Conservation (phyloP, 2,888 invertebrate genomes). For the Exephanes ischioxanthus region DNA sequence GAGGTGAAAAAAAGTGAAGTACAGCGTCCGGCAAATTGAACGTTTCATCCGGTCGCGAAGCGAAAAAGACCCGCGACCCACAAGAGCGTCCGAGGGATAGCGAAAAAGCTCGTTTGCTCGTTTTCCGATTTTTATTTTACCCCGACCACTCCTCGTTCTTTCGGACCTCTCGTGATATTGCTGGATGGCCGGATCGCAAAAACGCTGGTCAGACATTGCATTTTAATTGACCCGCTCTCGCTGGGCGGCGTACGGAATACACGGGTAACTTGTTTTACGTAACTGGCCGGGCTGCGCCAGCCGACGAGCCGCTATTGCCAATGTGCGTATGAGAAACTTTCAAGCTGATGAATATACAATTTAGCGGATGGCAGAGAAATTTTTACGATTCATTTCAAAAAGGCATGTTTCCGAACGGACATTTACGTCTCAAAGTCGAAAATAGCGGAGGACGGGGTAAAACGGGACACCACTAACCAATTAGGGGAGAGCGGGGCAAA, state of each 20-base stretch:
- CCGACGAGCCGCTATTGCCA: constrained; percentile 5
- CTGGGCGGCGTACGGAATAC: constrained; percentile 8
- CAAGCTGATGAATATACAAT: neutral
- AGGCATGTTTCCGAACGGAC: neutral
- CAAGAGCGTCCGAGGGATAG: constrained; percentile 13
- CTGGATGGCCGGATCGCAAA: constrained; percentile 19
- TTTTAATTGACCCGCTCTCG: constrained; percentile 59
- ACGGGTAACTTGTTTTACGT: constrained; percentile 9
- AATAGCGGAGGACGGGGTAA: too few relatives aligned
- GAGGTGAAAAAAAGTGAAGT: constrained; percentile 47
- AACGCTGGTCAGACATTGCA: constrained; percentile 53
- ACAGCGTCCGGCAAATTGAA: constrained; percentile 53
- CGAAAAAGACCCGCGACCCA: constrained; percentile 32
- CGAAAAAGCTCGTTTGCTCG: constrained; percentile 26
- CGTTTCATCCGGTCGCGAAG: constrained; percentile 52
- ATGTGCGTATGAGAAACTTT: neutral
- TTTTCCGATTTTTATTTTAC: constrained; percentile 51
- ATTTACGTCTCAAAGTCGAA: neutral
- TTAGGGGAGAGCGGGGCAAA: too few relatives aligned
- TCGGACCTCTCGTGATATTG: constrained; percentile 37
- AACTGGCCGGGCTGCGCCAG: neutral
- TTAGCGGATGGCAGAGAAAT: neutral
- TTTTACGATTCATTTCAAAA: neutral
- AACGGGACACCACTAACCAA: too few relatives aligned
- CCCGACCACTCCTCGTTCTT: constrained; percentile 26